Evolutionary conservation across 2,797 vertebrate species (phyloP), one percentile per base, ranked within the genome.

Genomic region (Cossypha polioptera): DNA sequence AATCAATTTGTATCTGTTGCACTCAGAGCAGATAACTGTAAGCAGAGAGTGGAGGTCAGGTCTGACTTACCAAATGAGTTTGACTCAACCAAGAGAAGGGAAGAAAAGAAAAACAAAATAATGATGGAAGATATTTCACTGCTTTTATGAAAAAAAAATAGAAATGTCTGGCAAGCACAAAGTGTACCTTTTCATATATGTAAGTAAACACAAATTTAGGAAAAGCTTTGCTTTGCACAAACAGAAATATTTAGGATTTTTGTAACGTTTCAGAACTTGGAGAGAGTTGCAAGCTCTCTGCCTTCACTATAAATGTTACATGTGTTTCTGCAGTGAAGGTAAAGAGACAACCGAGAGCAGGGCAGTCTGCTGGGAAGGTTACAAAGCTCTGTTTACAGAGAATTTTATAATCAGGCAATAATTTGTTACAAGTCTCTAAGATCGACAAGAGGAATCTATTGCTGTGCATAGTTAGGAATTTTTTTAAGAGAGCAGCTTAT

Each of bases 361-460:
- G n/a, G 81, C 55, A 38, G 40, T 73, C 88, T 80, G 38, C 69
- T 90, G 69, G 69, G 92, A 87, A 81, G 62, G 61, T 92, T 91
- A 67, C 94, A 94, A 48, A 73, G 33, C 59, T 48, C 45, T 54
- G 18, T 73, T 95, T 86, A 58, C n/a, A 78, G 61, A 57, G 40
- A 77, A 83, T 83, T 91, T 91, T 89, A 45, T 79, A 80, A 72
- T 83, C 68, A 74, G 59, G 38, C 67, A 91, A 50, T 65, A 47
- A 83, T 72, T 89, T 93, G 76, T 86, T 79, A 87, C 26, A 90
- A 88, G 76, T 69, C 76, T 79, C 65, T 40, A 42, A 28, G 86
- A 88, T 83, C 73, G 91, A 81, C 53, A 86, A 66, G 78, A 88
- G 57, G 73, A 95, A 97, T 97, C 95, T 92, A 77, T 94, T 97